Conservation (phyloP, 2,797 vertebrate genomes). For the Agapornis canus region DNA sequence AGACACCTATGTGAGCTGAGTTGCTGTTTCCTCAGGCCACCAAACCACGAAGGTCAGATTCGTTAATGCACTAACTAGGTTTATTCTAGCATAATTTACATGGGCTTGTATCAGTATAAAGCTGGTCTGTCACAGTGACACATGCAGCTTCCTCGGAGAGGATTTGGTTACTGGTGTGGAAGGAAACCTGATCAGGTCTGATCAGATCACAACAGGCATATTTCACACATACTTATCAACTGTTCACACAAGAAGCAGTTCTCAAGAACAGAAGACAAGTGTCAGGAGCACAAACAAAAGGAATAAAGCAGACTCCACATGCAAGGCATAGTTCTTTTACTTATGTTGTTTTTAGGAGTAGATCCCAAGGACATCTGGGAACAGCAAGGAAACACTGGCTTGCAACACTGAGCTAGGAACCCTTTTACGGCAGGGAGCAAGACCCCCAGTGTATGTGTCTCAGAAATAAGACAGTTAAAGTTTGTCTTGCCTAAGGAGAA, state of each 20-base stretch:
- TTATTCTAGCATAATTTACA: background rate
- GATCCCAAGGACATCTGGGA: background rate
- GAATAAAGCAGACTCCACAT: background rate
- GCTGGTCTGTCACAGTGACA: background rate
- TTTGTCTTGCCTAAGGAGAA: conserved; percentile 2
- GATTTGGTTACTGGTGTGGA: background rate
- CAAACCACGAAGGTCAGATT: background rate
- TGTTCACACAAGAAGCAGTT: background rate
- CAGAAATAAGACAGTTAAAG: background rate
- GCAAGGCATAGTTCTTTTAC: background rate
- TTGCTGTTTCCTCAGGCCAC: background rate
- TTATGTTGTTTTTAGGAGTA: background rate
- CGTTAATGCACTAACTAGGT: background rate
- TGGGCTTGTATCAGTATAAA: background rate
- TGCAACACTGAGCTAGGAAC: background rate
- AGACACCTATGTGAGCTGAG: background rate
- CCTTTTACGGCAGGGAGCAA: background rate
- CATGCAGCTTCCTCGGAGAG: background rate
- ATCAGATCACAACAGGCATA: background rate
- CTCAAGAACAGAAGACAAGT: background rate
- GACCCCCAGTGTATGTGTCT: background rate
- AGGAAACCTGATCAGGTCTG: background rate
- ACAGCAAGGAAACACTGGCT: background rate
- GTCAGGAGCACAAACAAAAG: background rate
- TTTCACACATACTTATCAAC: background rate